Evolutionary conservation across 2,113 vertebrate genomes (phyloP), one percentile per base, ranked within the genome.

Genomic region (Scolopax mira): DNA sequence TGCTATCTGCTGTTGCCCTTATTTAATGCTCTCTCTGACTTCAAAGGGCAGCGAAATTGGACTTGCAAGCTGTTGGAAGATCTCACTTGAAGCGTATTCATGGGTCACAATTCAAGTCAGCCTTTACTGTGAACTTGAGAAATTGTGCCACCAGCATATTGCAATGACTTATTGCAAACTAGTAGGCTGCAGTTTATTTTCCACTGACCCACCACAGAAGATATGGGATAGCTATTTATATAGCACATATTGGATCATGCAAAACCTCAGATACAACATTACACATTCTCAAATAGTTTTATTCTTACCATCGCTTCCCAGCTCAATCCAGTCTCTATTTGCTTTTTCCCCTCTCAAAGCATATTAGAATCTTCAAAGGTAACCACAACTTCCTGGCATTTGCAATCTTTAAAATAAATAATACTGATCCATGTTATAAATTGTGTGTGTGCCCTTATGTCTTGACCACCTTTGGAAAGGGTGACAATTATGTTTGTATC

Each of bases 301-400:
- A 61, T 75, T 44, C 10, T 93, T 90, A 49, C 78, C 54, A 83
- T 83, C 0, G 3, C 18, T 86, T 72, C 30, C 37, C 62, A 80
- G 61, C 79, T 18, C 1, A 0, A 89, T 57, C 41, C n/a, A 42
- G 2, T 70, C 44, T 71, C 48, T 74, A 9, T 67, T 81, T 2
- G 3, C 37, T 85, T 72, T 81, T 73, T 22, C 35, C 30, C 23
- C 18, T 69, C 57, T 77, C 57, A 88, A 84, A 88, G 75, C 64
- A 55, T 17, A 71, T 62, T 44, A 80, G 23, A 71, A 71, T 69
- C 94, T 93, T 96, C 90, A 88, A 93, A 96, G 33, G 30, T 24
- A 87, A 71, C 79, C 57, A 64, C 44, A 67, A 30, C 67, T 88
- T 89, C 90, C 73, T 78, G 51, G 27, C 55, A 39, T 69, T 23